Percentiles rank a stretch among this genome's conserved stretches.
Evolutionary conservation across 2,888 invertebrate species (phyloP).

Genomic region (Abrostola tripartita): DNA sequence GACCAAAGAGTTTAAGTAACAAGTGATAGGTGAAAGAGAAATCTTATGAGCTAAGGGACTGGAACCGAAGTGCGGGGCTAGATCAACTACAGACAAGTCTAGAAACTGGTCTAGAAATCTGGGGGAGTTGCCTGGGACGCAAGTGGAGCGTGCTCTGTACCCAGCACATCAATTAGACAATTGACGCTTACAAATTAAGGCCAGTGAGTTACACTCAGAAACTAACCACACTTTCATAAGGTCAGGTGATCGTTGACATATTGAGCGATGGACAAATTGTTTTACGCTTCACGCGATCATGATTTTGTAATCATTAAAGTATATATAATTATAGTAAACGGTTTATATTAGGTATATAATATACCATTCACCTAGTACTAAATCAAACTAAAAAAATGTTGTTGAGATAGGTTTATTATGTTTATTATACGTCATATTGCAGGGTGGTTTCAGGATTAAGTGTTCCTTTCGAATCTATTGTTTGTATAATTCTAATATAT

Average conservation of each 20-base stretch:
- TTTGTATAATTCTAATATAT: too few relatives aligned
- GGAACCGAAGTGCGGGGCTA: conserved; percentile 43
- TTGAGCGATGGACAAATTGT: conserved; percentile 24
- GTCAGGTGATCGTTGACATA: conserved; percentile 17
- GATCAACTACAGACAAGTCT: conserved; percentile 48
- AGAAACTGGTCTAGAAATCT: conserved; percentile 74
- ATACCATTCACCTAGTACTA: too few relatives aligned
- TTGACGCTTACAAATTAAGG: conserved; percentile 42
- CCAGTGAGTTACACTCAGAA: conserved; percentile 10
- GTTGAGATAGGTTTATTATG: too few relatives aligned
- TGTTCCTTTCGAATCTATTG: too few relatives aligned
- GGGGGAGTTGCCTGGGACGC: conserved; percentile 56
- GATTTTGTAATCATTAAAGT: too few relatives aligned
- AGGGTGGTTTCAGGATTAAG: too few relatives aligned
- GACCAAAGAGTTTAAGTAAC: too few relatives aligned
- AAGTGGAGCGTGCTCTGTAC: conserved; percentile 69
- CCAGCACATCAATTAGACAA: conserved; percentile 53
- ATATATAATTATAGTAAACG: too few relatives aligned
- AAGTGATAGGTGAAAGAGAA: conserved; percentile 38
- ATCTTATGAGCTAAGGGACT: conserved; percentile 44
- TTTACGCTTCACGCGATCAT: background rate
- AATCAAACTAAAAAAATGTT: too few relatives aligned
- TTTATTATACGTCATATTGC: too few relatives aligned
- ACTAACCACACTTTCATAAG: conserved; percentile 17
- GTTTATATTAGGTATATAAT: too few relatives aligned